Base-by-base conservation (phyloP, 2,113 vertebrate species). In the Hipposideros armiger region DNA sequence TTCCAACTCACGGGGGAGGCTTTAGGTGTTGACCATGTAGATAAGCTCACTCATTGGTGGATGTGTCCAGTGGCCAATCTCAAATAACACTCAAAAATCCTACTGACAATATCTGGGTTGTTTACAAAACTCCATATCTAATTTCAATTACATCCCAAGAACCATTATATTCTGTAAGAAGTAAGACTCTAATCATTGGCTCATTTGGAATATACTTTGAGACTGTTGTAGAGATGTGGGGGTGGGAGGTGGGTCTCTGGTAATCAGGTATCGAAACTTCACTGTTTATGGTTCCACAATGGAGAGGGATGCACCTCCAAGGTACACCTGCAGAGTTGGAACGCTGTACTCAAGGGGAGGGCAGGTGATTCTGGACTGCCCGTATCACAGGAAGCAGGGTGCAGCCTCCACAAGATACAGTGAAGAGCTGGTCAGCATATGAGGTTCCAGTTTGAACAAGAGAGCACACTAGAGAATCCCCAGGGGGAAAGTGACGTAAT, bases 121-220 rank as follows among this genome's bases (percentile, higher is more conserved):
- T 36, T 87, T 77, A 42, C 11, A 93, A 62, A 64, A 10, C 30
- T 9, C 30, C 72, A 10, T 36, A 0, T 81, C 22, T 58, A n/a
- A 47, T 20, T 72, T 87, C 60, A 45, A 16, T 78, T 77, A 83
- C 4, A 78, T 78, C 11, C 26, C 3, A 73, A 80, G 72, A 73
- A 40, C 32, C 28, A 82, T 2, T 54, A 88, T 72, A 36, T 87
- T 84, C 47, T 87, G 13, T 93, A 80, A 86, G n/a, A 67, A 74
- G 56, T 66, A 72, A 82, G 60, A 83, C 19, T 69, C 24, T 66
- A 76, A 87, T 58, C 74, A 87, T 47, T 28, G 77, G 50, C n/a
- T 92, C 17, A 87, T 87, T 87, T 83, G 47, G 47, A 77, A 94
- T 62, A 85, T 1, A 82, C 17, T 82, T 76, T 60, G 45, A 77